phyloP scores from a whole-genome alignment of 2,113 vertebrate genomes.

The Leucoraja erinaceus region DNA sequence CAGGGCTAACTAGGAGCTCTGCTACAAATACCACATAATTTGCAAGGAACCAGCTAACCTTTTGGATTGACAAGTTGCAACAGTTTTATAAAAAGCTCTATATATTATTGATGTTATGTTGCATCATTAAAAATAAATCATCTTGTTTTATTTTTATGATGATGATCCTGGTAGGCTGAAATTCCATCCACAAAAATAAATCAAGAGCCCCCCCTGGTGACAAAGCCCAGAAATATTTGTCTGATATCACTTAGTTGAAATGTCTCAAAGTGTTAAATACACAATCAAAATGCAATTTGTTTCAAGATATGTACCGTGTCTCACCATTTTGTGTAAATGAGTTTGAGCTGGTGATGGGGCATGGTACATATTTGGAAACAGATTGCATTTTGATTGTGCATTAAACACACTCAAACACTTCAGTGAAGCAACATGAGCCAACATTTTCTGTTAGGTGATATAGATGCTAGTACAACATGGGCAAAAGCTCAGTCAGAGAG shows the following conservation, averaged over 20 bases:
- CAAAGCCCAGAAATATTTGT: not conserved
- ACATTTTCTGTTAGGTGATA: not conserved
- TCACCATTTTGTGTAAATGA: too few relatives aligned
- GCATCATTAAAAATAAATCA: not conserved
- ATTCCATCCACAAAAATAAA: not conserved
- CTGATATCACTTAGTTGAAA: too few relatives aligned
- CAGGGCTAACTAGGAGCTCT: not conserved
- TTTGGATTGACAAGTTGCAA: not conserved
- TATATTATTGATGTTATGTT: not conserved
- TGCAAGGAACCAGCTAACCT: not conserved
- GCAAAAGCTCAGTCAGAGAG: not conserved
- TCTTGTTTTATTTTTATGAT: not conserved
- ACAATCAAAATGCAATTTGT: too few relatives aligned
- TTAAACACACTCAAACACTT: not conserved
- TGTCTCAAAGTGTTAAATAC: too few relatives aligned
- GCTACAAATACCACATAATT: not conserved
- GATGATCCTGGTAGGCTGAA: not conserved
- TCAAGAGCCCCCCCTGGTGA: slow-evolving; percentile 16
- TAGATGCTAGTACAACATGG: not conserved
- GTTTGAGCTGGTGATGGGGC: too few relatives aligned
- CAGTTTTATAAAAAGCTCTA: not conserved
- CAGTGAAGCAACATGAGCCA: not conserved
- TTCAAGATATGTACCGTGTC: too few relatives aligned
- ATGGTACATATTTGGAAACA: not conserved
- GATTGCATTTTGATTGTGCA: not conserved